These are phyloP conservation scores for Anthonomus grandis DNA, from an alignment of 1,140 invertebrate species.

Conservation along the genomic window DNA sequence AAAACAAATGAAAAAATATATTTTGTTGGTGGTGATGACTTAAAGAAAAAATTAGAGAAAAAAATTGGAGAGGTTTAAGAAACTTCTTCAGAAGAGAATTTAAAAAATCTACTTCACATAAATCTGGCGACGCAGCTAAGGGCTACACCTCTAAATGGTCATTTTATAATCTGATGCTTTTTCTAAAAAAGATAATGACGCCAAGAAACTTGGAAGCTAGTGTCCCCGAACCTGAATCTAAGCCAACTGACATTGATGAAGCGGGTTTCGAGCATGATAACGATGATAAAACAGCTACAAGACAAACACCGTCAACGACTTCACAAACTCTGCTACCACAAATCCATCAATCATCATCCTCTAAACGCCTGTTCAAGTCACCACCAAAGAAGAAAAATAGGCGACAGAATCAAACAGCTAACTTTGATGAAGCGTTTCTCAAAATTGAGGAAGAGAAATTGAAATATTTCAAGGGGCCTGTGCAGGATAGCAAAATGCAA, in stretches of 20 bases:
- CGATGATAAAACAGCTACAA: background rate
- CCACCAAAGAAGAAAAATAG: background rate
- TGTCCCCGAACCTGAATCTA: background rate
- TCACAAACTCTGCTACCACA: no score
- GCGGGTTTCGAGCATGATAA: background rate
- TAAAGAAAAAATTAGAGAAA: no score
- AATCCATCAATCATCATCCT: no score
- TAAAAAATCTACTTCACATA: background rate
- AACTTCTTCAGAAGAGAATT: conserved; percentile 4
- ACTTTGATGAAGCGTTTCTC: background rate
- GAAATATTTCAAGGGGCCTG: background rate
- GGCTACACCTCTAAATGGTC: background rate
- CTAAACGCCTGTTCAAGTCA: background rate
- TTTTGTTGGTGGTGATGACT: no score
- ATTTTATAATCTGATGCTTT: background rate
- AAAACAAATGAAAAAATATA: no score
- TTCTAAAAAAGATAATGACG: no score
- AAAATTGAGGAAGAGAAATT: conserved; percentile 1
- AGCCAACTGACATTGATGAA: background rate
- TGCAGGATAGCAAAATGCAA: background rate
- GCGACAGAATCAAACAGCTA: background rate
- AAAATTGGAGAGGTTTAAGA: conserved; percentile 3
- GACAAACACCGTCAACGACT: background rate
- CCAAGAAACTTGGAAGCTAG: background rate
- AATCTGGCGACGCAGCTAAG: background rate